Base-by-base conservation (phyloP, 2,113 vertebrate species). In the Pogona vitticeps region DNA sequence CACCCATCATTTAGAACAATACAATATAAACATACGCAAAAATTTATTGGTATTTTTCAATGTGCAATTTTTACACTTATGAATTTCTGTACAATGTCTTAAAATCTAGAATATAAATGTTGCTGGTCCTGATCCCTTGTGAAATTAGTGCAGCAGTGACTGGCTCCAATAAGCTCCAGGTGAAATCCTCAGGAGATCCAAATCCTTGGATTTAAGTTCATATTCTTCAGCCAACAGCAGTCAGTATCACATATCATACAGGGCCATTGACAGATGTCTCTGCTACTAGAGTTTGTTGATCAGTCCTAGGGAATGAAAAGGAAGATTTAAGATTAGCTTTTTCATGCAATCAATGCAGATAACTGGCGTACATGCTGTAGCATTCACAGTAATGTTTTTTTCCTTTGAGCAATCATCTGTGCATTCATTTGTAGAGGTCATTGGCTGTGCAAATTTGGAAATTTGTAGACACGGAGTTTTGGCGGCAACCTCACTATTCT, bases 21-120 rank as follows among this genome's bases (percentile, higher is more conserved):
- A 98, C 97, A 97, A 98, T 98, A 98, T 98, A 98, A 99, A 99
- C 97, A 97, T 98, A 98, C 97, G 97, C 96, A 97, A 97, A 96
- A 97, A 88, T 95, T 96, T 96, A 96, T 97, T 96, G 97, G 96
- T 97, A 96, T 98, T 96, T 97, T 95, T 98, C 97, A 96, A 97
- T 98, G 97, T 98, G 97, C 97, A 96, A 95, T 94, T 95, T 95
- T 96, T 96, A 97, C 97, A 98, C 97, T 96, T 97, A 97, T 88
- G 96, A 95, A 93, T 96, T 94, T 98, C 98, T 99, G 98, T 98
- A 98, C 98, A 98, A 95, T 92, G 97, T 98, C 97, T 97, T 96
- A 97, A 97, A 97, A 96, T 97, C 97, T 96, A 96, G 94, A 95
- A 95, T 96, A 96, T 94, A 96, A 98, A 97, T 97, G 97, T 97